phyloP scores from a whole-genome alignment of 2,888 invertebrate species.

The Melangyna quadrimaculata region DNA sequence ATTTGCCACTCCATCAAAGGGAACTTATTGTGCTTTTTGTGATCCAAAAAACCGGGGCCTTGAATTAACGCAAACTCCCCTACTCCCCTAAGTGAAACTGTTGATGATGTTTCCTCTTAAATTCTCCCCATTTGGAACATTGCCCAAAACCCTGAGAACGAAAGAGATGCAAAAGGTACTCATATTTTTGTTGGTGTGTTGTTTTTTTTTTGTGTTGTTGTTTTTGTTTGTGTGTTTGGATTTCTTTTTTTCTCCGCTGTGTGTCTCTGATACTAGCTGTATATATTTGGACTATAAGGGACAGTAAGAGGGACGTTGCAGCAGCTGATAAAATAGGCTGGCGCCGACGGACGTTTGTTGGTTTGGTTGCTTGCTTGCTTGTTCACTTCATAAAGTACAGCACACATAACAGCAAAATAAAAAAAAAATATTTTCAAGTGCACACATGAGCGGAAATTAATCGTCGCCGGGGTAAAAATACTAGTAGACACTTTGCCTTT shows the following conservation, averaged over 20 bases:
- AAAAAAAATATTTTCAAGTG: constrained; percentile 35
- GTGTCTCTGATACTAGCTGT: neutral
- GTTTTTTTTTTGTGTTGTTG: no score
- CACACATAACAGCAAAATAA: constrained; percentile 15
- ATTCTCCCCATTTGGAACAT: constrained; percentile 34
- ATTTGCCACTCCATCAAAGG: constrained; percentile 1
- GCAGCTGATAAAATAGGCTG: constrained; percentile 64
- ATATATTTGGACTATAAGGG: neutral
- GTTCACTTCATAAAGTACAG: constrained; percentile 6
- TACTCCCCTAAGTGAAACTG: neutral
- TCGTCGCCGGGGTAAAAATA: constrained; percentile 29
- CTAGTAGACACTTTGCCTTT: constrained; percentile 4
- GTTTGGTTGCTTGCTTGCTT: neutral
- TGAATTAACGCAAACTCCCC: constrained; percentile 31
- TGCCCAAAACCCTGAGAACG: neutral
- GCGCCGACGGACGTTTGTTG: constrained; percentile 8
- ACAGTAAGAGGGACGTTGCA: constrained; percentile 3
- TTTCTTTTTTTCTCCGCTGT: constrained; percentile 36
- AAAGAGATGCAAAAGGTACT: constrained; percentile 51
- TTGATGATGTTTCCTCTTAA: neutral
- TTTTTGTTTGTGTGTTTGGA: neutral
- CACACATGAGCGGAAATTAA: constrained; percentile 64
- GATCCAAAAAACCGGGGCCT: neutral
- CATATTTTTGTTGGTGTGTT: neutral
- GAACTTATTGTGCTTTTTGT: neutral